Conservation (phyloP, 2,113 vertebrate genomes). For the Maccullochella peelii region DNA sequence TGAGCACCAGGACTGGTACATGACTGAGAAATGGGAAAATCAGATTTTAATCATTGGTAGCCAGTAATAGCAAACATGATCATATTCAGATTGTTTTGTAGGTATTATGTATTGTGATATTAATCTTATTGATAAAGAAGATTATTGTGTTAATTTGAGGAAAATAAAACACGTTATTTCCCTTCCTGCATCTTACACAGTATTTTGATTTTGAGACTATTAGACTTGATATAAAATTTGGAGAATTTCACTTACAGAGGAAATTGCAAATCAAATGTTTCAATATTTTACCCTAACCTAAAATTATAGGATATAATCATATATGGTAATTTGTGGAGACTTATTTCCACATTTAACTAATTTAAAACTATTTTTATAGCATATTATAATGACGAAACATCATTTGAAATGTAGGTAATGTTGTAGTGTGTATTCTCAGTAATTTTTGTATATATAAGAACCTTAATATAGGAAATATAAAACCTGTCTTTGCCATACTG, state of each 20-base stretch:
- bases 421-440: no score
- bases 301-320: not conserved
- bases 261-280: not conserved
- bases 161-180: not conserved
- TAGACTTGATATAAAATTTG: not conserved
- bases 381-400: no score
- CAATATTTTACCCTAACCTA: not conserved
- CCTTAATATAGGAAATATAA: no score
- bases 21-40: not conserved
- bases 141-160: not conserved
- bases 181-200: not conserved
- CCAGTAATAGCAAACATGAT: not conserved
- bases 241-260: not conserved
- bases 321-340: not conserved
- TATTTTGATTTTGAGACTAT: not conserved
- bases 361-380: no score
- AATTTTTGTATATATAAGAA: no score
- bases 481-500: not conserved
- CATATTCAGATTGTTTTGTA: not conserved
- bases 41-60: not conserved
- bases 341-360: no score
- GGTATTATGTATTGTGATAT: not conserved
- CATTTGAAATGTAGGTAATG: no score
- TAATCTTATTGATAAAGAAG: not conserved
- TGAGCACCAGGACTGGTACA: slow-evolving; percentile 74